Percentiles rank a stretch among this genome's conserved stretches.
Evolutionary conservation across 1,140 invertebrate species (phyloP).

Genomic region (Cherax quadricarinatus): DNA sequence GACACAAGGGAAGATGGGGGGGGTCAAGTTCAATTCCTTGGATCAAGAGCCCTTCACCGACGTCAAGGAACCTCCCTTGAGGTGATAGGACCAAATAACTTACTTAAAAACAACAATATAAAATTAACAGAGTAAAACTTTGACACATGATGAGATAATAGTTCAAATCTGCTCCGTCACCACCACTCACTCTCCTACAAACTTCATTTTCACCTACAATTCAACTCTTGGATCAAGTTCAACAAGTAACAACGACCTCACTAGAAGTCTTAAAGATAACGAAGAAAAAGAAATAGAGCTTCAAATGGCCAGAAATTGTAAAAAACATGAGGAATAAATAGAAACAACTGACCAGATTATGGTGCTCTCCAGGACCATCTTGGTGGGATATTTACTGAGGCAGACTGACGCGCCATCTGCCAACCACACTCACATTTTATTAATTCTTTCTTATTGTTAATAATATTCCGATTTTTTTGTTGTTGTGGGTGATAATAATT

Average conservation of each 20-base stretch:
- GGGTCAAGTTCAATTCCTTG: too few species aligned
- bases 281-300: not conserved
- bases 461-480: too few species aligned
- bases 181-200: not conserved
- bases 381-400: slow-evolving; percentile 74
- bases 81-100: too few species aligned
- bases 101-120: too few species aligned
- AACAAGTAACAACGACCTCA: not conserved
- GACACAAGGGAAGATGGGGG: too few species aligned
- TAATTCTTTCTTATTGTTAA: too few species aligned
- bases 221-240: not conserved
- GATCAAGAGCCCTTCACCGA: too few species aligned
- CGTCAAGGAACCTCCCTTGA: too few species aligned
- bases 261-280: not conserved
- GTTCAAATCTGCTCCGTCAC: slow-evolving; percentile 47
- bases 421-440: not conserved
- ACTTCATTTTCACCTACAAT: not conserved
- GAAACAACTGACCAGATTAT: slow-evolving; percentile 85
- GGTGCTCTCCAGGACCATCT: slow-evolving; percentile 98
- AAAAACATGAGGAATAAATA: not conserved
- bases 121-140: too few species aligned
- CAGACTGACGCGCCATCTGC: not conserved
- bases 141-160: too few species aligned
- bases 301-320: too few species aligned
- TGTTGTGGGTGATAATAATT: too few species aligned